Evolutionary conservation across 2,797 vertebrate genomes (phyloP), one percentile per base, ranked within the genome.

Genomic region (Hyperoplus lanceolatus): DNA sequence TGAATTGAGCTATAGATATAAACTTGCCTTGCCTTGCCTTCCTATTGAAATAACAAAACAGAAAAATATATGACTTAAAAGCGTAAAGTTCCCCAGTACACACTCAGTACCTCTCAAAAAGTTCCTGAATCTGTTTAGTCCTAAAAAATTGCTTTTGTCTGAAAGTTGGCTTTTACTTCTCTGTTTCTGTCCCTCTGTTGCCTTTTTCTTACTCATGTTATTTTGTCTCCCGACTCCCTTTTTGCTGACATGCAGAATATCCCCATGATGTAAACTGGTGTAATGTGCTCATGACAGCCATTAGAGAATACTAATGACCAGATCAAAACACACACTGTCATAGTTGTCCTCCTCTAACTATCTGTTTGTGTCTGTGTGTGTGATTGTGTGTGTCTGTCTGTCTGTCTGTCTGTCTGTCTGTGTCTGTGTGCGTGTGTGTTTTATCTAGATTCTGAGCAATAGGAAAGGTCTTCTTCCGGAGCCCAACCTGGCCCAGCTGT

Each of bases 401-500:
- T 3, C 2, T 29, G 29, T 29, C 3, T 29, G 29, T 29, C 2
- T 29, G 2, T 29, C 2, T 29, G 29, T 29, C 3, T 29, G 29
- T 29, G 3, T 29, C 0, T 29, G 29, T 3, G 3, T 3, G 29
- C 74, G 11, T 59, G 54, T 12, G 53, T 21, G 3, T 69, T 29
- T 38, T 71, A 57, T 62, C 36, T 73, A 99, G 97, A 97, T 97
- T 94, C 94, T 96, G 89, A 97, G 96, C 89, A 97, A 95, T 62
- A 97, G 95, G 85, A 99, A 98, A 86, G 98, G 97, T 42, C 94
- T 99, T 75, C 94, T 99, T 59, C 98, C 97, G 55, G 98, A 98
- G 86, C 98, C 98, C 21, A 98, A 97, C 79, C 93, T 97, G 3
- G 95, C 96, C 57, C 97, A 99, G 93, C 96, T 99, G 71, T 93